phyloP scores from a whole-genome alignment of 2,888 invertebrate species.

The Dryadula phaetusa region DNA sequence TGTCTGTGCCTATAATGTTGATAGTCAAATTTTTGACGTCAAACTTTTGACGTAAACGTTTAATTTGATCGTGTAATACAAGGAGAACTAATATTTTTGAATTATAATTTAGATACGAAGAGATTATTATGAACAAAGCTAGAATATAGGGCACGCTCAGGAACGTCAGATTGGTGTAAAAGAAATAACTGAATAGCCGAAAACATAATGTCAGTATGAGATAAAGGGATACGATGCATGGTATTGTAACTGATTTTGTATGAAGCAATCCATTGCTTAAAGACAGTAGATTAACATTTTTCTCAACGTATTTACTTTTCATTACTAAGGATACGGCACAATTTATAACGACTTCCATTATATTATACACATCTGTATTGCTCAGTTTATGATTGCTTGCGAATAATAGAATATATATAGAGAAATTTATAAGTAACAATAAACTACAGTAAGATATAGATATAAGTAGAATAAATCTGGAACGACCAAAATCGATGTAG shows the following conservation, averaged over 20 bases:
- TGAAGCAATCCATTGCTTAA: not conserved
- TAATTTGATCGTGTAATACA: not conserved
- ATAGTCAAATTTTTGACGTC: not conserved
- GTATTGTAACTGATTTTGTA: not conserved
- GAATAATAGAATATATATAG: not conserved
- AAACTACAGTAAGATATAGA: not conserved
- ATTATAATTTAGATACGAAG: not conserved
- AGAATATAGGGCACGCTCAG: not conserved
- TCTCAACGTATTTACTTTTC: slow-evolving; percentile 9
- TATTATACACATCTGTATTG: not conserved
- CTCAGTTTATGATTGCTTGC: not conserved
- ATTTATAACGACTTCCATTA: not conserved
- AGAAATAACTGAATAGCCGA: not conserved
- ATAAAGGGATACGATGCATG: not conserved
- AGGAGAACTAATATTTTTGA: not conserved
- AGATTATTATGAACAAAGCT: not conserved
- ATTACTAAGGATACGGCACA: not conserved
- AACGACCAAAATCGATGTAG: not conserved
- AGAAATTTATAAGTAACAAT: not conserved
- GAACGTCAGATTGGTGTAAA: not conserved
- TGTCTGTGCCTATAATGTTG: not conserved
- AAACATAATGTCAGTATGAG: not conserved
- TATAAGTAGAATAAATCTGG: not conserved
- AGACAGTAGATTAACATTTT: not conserved
- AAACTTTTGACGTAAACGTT: not conserved